phyloP scores from a whole-genome alignment of 2,113 vertebrate genomes.

The Anas platyrhynchos region DNA sequence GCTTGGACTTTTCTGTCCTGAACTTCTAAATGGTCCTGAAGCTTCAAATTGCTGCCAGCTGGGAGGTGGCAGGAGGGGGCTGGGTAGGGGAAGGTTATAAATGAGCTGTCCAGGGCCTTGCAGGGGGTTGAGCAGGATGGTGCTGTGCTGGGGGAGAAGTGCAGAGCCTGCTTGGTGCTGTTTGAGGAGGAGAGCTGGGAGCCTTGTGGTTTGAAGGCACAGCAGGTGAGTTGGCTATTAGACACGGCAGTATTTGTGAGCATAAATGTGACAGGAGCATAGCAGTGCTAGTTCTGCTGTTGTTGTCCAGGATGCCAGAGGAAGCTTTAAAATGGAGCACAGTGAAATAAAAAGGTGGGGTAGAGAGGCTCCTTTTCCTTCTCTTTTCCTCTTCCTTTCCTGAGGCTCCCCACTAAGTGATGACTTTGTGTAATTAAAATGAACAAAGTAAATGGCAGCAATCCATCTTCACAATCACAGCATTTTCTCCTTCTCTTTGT shows the following conservation, averaged over 20 bases:
- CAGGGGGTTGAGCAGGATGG: accelerated
- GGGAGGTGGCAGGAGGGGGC: background rate
- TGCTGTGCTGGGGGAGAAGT: no score
- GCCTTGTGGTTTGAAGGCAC: background rate
- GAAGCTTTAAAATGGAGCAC: constrained; percentile 33
- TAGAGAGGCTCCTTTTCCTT: constrained; percentile 4
- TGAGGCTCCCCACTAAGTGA: constrained; percentile 65
- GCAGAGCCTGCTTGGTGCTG: accelerated
- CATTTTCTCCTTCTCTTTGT: constrained; percentile 70
- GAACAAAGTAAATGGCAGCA: constrained; percentile 67
- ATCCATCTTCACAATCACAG: constrained; percentile 72
- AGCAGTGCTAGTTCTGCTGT: background rate
- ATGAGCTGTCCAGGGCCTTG: accelerated
- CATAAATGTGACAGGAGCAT: background rate
- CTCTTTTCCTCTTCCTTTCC: constrained; percentile 28
- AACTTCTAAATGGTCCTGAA: background rate
- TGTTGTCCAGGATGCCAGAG: constrained; percentile 12
- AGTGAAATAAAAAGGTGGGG: constrained; percentile 35
- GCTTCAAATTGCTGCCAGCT: background rate
- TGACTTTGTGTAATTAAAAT: constrained; percentile 78
- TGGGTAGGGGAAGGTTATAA: background rate
- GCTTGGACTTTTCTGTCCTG: background rate
- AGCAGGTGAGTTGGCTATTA: background rate
- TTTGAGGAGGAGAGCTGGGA: background rate
- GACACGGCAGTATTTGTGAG: background rate